Base-by-base conservation (phyloP, 2,888 invertebrate genomes). In the Azorinus chamasolen region DNA sequence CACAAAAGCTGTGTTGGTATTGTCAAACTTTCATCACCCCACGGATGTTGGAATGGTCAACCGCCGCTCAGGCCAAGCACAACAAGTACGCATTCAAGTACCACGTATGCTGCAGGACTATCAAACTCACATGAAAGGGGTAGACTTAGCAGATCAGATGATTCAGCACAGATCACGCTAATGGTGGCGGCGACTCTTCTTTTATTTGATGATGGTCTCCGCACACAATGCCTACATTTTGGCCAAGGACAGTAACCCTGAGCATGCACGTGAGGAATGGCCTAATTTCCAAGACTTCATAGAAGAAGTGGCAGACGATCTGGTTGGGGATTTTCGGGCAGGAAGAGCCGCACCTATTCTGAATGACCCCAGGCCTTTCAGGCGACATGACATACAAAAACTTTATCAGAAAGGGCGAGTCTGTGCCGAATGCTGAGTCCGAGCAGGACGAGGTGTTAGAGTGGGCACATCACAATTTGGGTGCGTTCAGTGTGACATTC, bases 161-260 rank as follows among this genome's bases (percentile, higher is more conserved):
- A 18, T 73, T 8, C 24, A 62, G 1, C 65, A 51, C n/a, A 50
- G 61, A 37, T 59, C 63, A 8, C 64, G 57, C n/a, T 70, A 79
- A 32, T 78, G 74, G 74, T 79, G 68, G 68, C 20, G 48, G 12
- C 8, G 62, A 12, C 25, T 71, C 1, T 71, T 79, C 62, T 70
- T 68, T 41, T 63, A 63, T 24, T 22, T 72, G 2, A 24, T 65
- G 64, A 61, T 62, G 48, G 46, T 18, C 1, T 8, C 25, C 8
- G 69, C 57, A 2, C 37, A 51, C 25, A 73, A 65, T 48, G 37
- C 62, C 1, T 79, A 74, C 32, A 25, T 74, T 12, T 24, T 72
- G 18, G 77, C 64, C 22, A 45, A 54, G 48, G 64, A 63, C 20
- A 18, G 22, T 1, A 53, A 64, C 24, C 64, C 64, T 10, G 54